phyloP scores from a whole-genome alignment of 2,888 invertebrate species.

The Acronicta leporina region DNA sequence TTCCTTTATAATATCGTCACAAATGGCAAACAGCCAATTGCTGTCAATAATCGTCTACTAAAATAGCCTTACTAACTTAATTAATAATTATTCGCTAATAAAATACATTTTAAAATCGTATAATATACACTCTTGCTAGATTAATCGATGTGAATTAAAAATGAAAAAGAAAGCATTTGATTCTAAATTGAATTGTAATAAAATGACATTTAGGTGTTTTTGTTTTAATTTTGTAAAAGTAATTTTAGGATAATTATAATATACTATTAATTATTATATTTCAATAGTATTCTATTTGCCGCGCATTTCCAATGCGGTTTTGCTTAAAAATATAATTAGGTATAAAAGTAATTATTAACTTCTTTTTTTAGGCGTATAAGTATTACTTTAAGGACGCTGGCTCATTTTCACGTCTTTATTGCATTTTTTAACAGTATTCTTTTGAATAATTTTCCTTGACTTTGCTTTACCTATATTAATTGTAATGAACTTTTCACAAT shows the following conservation, averaged over 20 bases:
- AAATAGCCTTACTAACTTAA: conserved; percentile 88
- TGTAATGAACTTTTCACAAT: no score
- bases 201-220: conserved; percentile 85
- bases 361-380: conserved; percentile 63
- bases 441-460: no score
- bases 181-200: conserved; percentile 87
- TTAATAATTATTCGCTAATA: conserved; percentile 76
- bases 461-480: no score
- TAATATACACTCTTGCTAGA: conserved; percentile 82
- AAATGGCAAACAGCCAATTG: conserved; percentile 61
- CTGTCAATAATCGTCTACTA: conserved; percentile 79
- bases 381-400: conserved; percentile 65
- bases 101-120: conserved; percentile 75
- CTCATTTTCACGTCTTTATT: conserved; percentile 60
- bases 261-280: conserved; percentile 46
- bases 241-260: conserved; percentile 55
- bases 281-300: conserved; percentile 49
- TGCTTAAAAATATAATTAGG: conserved; percentile 48
- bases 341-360: conserved; percentile 59
- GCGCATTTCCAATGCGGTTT: conserved; percentile 53
- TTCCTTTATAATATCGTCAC: conserved; percentile 68
- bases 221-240: conserved; percentile 63
- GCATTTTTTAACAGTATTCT: conserved; percentile 18
- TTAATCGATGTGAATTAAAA: conserved; percentile 84
- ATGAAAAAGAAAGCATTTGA: conserved; percentile 81